Evolutionary conservation across 2,888 invertebrate genomes (phyloP), one percentile per base, ranked within the genome.

Genomic region (Sphaerophoria taeniata): DNA sequence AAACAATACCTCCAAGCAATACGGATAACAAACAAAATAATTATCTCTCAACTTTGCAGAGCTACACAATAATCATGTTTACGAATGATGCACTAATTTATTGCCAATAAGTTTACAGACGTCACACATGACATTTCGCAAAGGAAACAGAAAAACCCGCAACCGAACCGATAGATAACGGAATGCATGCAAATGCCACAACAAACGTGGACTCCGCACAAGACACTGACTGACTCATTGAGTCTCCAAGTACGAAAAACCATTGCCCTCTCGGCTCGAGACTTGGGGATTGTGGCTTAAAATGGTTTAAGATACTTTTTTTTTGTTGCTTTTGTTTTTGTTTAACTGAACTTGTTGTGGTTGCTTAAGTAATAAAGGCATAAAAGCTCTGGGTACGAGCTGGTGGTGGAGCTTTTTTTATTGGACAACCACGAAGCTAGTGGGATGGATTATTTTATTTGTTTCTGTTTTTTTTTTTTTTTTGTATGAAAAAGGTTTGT

Each of bases 221-320:
- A 73, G 76, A 81, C 67, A 81, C 43, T 31, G 33, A 33, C 85
- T 85, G 85, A 85, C 81, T 85, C 85, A 85, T 81, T 69, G 47
- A 49, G 45, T 67, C 61, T 63, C 24, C 14, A 6, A 47, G 45
- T 51, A 58, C 47, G 14, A 72, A 81, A 80, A 81, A 80, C 76
- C 76, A 77, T 77, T 85, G 75, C 65, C 67, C 75, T 53, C 80
- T 47, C 70, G 31, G 14, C 53, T 36, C 14, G 45, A 34, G 31
- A 69, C 61, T 24, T 24, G 24, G 24, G 24, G 24, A 24, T 24
- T 24, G 24, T 76, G 67, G 36, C 45, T 55, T 55, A 33, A 49
- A 63, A 63, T 56, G 72, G 69, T 58, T 80, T 58, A 9, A 79
- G 71, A 80, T 63, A 65, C 69, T 33, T 70, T 70, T 73, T 43